These are phyloP conservation scores for Acanthisitta chloris DNA, from an alignment of 2,113 vertebrate genomes.

Conservation along the genomic window DNA sequence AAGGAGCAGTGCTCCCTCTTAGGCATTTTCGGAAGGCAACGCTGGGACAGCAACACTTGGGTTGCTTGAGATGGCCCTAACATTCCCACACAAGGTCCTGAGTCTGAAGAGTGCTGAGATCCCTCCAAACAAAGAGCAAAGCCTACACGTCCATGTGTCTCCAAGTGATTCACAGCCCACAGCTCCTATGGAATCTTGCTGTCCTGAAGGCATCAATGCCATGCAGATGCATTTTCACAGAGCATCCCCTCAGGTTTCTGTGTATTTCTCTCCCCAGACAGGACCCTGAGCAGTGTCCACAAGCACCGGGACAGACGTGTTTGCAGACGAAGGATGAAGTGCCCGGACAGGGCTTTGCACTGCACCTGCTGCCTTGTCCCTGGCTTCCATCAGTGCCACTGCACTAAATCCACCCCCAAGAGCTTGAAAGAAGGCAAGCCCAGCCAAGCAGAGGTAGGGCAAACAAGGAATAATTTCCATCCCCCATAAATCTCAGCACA, in stretches of 20 bases:
- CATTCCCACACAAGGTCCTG: rapidly evolving
- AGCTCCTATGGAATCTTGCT: rapidly evolving
- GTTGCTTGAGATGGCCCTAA: rapidly evolving
- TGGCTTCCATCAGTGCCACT: slow-evolving; percentile 51
- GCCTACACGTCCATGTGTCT: not conserved
- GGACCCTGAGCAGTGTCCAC: not conserved
- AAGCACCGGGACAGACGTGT: not conserved
- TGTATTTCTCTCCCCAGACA: not conserved
- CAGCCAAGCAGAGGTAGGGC: slow-evolving; percentile 10
- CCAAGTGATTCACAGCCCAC: not conserved
- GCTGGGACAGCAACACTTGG: not conserved
- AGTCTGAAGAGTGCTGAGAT: not conserved
- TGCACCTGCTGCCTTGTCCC: slow-evolving; percentile 14
- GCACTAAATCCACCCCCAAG: not conserved
- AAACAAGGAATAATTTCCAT: slow-evolving; percentile 29
- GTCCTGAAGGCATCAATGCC: not conserved
- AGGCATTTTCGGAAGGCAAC: rapidly evolving
- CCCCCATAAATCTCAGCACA: slow-evolving; percentile 19
- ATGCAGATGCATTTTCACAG: rapidly evolving
- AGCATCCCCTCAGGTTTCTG: not conserved
- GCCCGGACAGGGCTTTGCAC: not conserved
- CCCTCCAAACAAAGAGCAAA: not conserved
- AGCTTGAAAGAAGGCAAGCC: not conserved
- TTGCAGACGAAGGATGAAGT: not conserved
- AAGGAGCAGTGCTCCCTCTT: not conserved